These are phyloP conservation scores for Xenopus borealis DNA, from an alignment of 2,113 vertebrate genomes.

Conservation along the genomic window DNA sequence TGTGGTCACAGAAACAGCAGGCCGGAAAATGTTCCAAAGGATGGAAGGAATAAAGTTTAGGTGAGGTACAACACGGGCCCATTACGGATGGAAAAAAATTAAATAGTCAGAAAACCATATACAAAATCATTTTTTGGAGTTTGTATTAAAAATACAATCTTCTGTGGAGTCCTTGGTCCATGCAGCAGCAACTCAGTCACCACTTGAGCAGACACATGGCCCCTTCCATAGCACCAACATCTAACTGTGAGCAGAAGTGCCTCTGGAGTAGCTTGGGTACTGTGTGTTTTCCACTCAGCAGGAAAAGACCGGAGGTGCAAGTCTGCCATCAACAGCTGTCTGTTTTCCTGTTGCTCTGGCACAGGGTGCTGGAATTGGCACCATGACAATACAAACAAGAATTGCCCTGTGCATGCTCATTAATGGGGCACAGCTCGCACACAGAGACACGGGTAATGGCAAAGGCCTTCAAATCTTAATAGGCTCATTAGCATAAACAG, in stretches of 20 bases:
- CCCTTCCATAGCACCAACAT: neutral
- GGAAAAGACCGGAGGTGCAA: slow-evolving; percentile 37
- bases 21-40: no score
- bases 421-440: slow-evolving; percentile 37
- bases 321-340: slow-evolving; percentile 40
- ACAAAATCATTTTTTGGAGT: no score
- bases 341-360: slow-evolving; percentile 44
- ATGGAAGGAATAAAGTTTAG: no score
- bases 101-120: no score
- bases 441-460: slow-evolving; percentile 39
- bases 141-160: no score
- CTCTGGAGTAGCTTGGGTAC: slow-evolving; percentile 6
- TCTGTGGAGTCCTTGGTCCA: neutral
- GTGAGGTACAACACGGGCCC: no score
- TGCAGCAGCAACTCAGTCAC: neutral
- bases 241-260: slow-evolving; percentile 9
- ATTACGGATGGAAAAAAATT: no score
- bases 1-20: slow-evolving; percentile 21
- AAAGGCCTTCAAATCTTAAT: slow-evolving; percentile 55
- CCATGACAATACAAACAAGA: slow-evolving; percentile 51
- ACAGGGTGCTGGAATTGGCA: slow-evolving; percentile 47
- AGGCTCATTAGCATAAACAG: slow-evolving; percentile 56
- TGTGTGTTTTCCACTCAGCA: slow-evolving; percentile 3
- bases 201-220: neutral
- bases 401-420: slow-evolving; percentile 47